These are phyloP conservation scores for Canis aureus DNA, from an alignment of 2,113 vertebrate genomes.

Conservation along the genomic window DNA sequence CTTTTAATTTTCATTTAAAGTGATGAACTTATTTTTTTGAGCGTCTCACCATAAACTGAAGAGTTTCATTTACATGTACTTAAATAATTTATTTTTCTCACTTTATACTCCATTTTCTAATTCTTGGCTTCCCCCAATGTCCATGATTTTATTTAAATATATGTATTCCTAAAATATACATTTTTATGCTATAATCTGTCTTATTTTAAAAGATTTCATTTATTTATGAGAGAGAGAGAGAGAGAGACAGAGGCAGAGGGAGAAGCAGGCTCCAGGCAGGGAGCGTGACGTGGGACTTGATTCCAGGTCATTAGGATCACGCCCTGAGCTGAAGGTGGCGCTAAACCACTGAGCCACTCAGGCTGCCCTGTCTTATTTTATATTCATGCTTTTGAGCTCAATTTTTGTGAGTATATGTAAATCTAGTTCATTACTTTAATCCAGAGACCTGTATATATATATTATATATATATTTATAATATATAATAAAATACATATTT, in stretches of 20 bases:
- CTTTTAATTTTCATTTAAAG: constrained; percentile 40
- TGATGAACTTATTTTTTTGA: not conserved
- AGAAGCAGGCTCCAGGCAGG: no score
- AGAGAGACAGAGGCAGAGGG: no score
- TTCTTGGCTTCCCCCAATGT: not conserved
- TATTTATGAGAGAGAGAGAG: no score
- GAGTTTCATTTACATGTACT: not conserved
- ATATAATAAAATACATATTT: not conserved
- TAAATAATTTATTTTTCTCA: not conserved
- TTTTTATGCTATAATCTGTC: not conserved
- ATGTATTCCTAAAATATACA: not conserved
- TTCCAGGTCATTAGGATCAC: no score
- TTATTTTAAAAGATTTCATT: no score
- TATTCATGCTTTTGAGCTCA: not conserved
- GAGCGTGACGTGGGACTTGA: no score
- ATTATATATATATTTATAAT: not conserved
- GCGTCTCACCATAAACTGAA: not conserved
- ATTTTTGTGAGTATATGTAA: not conserved
- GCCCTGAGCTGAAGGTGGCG: no score
- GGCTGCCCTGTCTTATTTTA: not conserved
- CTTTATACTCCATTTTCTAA: not conserved
- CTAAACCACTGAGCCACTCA: no score
- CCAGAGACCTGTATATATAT: not conserved
- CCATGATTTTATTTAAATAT: not conserved
- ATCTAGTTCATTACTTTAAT: not conserved